phyloP scores from a whole-genome alignment of 2,113 vertebrate species.

The Protobothrops mucrosquamatus region DNA sequence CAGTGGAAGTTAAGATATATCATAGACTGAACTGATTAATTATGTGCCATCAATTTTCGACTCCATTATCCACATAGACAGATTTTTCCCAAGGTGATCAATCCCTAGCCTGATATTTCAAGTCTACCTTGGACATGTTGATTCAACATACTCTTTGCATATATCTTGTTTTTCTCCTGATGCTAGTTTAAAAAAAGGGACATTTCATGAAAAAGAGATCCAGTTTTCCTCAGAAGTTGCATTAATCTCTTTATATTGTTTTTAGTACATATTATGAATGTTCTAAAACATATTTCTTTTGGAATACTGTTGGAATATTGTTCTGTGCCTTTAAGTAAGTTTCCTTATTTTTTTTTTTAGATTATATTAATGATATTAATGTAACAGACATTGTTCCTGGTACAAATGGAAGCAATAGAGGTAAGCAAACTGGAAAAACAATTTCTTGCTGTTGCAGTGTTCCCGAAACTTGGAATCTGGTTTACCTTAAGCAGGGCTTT shows the following conservation, averaged over 20 bases:
- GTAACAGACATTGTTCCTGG: constrained; percentile 79
- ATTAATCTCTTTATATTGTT: not conserved
- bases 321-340: not conserved
- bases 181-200: not conserved
- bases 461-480: not conserved
- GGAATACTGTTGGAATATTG: not conserved
- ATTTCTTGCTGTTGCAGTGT: not conserved
- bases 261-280: not conserved
- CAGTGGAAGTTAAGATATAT: not conserved
- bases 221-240: not conserved
- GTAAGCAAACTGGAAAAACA: constrained; percentile 63
- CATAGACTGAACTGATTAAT: not conserved
- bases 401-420: constrained; percentile 85
- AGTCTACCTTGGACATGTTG: not conserved
- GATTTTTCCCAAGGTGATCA: not conserved
- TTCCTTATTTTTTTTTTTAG: constrained; percentile 69
- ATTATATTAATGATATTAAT: constrained; percentile 83
- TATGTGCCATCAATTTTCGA: not conserved
- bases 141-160: not conserved
- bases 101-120: not conserved
- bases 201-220: not conserved
- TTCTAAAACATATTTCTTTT: constrained; percentile 51
- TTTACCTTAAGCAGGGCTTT: not conserved
- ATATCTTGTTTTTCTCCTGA: not conserved
- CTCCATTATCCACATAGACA: not conserved